Base-by-base conservation (phyloP, 2,797 vertebrate genomes). In the Hypotaenidia okinawae region DNA sequence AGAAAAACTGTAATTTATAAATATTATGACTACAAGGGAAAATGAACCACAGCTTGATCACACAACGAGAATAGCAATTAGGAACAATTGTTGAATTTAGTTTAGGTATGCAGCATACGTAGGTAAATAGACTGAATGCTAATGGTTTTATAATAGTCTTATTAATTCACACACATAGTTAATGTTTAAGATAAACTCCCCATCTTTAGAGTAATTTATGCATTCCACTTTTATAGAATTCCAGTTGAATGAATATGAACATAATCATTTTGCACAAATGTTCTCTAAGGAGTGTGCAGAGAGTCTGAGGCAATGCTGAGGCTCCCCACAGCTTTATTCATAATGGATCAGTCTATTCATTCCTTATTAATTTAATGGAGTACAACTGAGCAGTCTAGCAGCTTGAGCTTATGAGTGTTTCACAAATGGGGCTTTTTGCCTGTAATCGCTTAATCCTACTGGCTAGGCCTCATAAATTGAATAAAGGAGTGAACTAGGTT, bases 361-460 rank as follows among this genome's bases (percentile, higher is more conserved):
- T 98, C 98, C 98, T 98, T 98, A 98, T 98, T 98, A 98, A 99
- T 99, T 99, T 99, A 98, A 98, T 98, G 98, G 98, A 98, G 98
- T 99, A 98, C 98, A 98, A 98, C 97, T 96, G 98, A 98, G 98
- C 98, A 98, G 98, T 98, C 95, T 96, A 98, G 98, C 98, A 98
- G 97, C 98, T 98, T 98, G 98, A 99, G 98, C 98, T 98, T 98
- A 99, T 98, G 98, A 99, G 98, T 98, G 98, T 98, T 98, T 99
- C 98, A 99, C 98, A 98, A 98, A 98, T 98, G 98, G 97, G 98
- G 98, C 98, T 98, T 98, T 98, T 98, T 98, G 97, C 98, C 98
- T 98, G 97, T 99, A 99, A 99, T 99, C 99, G 98, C 98, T 99
- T 99, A 99, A 99, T 99, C 99, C 99, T 98, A 96, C 98, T 96